Evolutionary conservation across 2,113 vertebrate genomes (phyloP).

Genomic region (Noturus placidus): DNA sequence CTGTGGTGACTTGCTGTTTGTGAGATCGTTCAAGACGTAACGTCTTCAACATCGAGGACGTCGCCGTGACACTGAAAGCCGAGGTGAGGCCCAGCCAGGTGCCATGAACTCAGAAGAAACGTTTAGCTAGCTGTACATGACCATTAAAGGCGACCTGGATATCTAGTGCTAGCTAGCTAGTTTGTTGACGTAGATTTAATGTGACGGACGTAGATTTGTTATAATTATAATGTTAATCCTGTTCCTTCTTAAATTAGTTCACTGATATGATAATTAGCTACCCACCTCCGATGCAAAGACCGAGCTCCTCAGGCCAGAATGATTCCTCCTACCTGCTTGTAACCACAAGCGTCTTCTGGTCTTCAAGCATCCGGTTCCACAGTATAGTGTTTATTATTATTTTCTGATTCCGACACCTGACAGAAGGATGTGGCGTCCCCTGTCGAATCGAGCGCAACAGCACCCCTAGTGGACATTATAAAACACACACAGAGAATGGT

Average conservation of each 20-base stretch:
- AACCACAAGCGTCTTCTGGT: neutral
- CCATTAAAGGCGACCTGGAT: neutral
- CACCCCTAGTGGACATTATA: neutral
- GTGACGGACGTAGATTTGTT: neutral
- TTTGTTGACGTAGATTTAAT: neutral
- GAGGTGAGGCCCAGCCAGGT: neutral
- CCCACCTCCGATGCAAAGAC: neutral
- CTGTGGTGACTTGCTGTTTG: too few relatives aligned
- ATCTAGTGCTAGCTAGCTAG: neutral
- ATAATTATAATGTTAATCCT: neutral
- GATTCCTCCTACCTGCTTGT: neutral
- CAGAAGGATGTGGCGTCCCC: too few relatives aligned
- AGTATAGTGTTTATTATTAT: neutral
- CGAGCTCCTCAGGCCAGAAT: neutral
- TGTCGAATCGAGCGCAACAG: neutral
- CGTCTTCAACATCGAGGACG: neutral
- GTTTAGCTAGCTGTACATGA: neutral
- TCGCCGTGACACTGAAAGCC: neutral
- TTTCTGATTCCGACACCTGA: too few relatives aligned
- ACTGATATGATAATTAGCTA: too few relatives aligned
- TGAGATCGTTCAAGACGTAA: neutral
- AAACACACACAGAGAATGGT: neutral
- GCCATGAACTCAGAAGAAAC: neutral
- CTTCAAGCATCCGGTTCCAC: too few relatives aligned
- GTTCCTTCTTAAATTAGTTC: too few relatives aligned